Evolutionary conservation across 2,888 invertebrate genomes (phyloP).

Genomic region (Polia nebulosa): DNA sequence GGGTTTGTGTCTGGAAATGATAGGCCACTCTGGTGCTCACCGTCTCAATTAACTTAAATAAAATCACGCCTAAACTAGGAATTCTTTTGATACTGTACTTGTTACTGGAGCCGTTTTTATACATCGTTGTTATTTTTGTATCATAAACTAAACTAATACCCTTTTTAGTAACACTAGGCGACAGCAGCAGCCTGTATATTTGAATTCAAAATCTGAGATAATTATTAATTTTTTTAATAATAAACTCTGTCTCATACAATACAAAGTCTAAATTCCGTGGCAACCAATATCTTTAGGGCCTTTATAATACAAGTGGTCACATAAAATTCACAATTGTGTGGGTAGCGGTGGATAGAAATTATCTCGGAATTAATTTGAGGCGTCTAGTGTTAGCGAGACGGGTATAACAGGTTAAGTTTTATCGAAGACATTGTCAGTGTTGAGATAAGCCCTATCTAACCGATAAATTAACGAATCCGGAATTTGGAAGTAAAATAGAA

Average conservation of each 20-base stretch:
- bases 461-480: no score
- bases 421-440: no score
- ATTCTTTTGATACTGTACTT: slow-evolving; percentile 4
- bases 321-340: background rate
- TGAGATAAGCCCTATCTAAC: no score
- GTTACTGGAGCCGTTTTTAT: slow-evolving; percentile 22
- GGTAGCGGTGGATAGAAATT: no score
- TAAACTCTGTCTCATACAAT: background rate
- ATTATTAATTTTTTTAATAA: background rate
- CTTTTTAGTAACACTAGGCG: no score
- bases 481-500: no score
- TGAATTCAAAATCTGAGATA: background rate
- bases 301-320: background rate
- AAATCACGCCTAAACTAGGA: slow-evolving; percentile 27
- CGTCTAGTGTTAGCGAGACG: background rate
- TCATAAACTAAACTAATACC: background rate
- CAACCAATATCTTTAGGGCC: background rate
- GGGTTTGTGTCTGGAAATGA: no score
- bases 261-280: background rate
- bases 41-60: slow-evolving; percentile 11
- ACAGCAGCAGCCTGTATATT: background rate
- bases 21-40: no score
- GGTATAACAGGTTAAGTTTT: no score
- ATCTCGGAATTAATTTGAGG: no score
- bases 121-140: slow-evolving; percentile 17